These are phyloP conservation scores for Malurus melanocephalus DNA, from an alignment of 2,113 vertebrate genomes.

Conservation along the genomic window DNA sequence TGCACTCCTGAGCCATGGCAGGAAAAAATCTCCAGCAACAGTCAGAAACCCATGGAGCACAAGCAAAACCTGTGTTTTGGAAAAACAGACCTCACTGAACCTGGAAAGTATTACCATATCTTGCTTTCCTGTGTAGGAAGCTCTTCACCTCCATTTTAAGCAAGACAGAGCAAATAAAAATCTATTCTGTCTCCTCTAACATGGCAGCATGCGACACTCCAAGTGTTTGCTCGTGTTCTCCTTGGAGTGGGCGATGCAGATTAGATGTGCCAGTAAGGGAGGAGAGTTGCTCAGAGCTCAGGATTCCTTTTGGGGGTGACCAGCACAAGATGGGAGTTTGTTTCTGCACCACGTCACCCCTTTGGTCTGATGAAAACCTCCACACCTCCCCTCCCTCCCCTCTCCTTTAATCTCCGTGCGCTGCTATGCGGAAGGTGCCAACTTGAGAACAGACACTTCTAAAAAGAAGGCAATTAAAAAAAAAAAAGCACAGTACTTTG, in stretches of 20 bases:
- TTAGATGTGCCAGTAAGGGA: conserved; percentile 20
- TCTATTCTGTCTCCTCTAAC: conserved; percentile 48
- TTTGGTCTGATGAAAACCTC: conserved; percentile 56
- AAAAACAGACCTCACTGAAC: background rate
- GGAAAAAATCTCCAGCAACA: background rate
- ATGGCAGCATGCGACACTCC: conserved; percentile 11
- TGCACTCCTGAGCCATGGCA: background rate
- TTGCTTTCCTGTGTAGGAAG: conserved; percentile 46
- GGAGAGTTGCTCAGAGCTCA: conserved; percentile 35
- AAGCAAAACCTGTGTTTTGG: background rate
- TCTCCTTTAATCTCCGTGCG: conserved; percentile 61
- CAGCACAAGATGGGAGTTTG: conserved; percentile 36
- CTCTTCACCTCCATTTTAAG: conserved; percentile 70
- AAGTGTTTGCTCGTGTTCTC: conserved; percentile 22
- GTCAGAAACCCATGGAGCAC: background rate
- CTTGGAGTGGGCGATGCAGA: conserved; percentile 25
- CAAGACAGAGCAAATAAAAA: conserved; percentile 54
- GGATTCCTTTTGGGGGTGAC: conserved; percentile 57
- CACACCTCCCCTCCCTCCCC: conserved; percentile 38
- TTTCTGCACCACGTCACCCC: conserved; percentile 39
- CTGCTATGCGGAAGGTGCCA: conserved; percentile 73
- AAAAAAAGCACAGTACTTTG: conserved; percentile 68
- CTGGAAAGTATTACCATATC: conserved; percentile 33
- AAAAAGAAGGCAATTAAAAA: conserved; percentile 77
- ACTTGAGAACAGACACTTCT: conserved; percentile 75